Evolutionary conservation across 1,140 invertebrate species (phyloP), one percentile per base, ranked within the genome.

Genomic region (Aphelinus atriplicis): DNA sequence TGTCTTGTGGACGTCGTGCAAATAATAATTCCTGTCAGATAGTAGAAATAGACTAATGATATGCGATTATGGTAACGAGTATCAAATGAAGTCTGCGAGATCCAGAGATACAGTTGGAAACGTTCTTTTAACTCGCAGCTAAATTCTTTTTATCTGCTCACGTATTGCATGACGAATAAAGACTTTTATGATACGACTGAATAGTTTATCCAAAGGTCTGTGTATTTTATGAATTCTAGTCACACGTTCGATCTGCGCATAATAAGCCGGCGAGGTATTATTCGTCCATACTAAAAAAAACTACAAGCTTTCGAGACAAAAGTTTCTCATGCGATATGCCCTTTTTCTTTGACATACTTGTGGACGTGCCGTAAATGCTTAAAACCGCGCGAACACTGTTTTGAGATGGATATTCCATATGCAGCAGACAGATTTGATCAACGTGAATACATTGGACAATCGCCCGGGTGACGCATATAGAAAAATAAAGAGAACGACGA

Each of bases 311-410:
- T 76, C 55, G 66, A 76, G 71, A 76, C 67, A 71, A 76, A 66
- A 76, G 60, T 65, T 42, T 45, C 58, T 53, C 51, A 43, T 2
- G 62, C 45, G 72, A 74, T 64, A 57, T 70, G 73, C 73, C 67
- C 73, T 75, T 76, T 76, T 76, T 76, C 74, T 76, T 67, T 70
- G 74, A 76, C 67, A 71, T 71, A 71, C 68, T 71, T 71, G 73
- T 9, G 61, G 26, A 71, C 68, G 74, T 71, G 74, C 56, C 4
- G 56, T n/a, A 61, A 71, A 76, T 76, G 63, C 63, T 61, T 60
- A 66, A 64, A 56, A 60, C 1, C 63, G 64, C 55, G 62, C 57
- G 45, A 64, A 48, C 66, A 43, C 4, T 43, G 47, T 48, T 45
- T 7, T 2, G 43, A 71, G 68, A 71, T 76, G 62, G 61, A 65